Evolutionary conservation across 2,888 invertebrate genomes (phyloP).

Genomic region (Heliconius erato): DNA sequence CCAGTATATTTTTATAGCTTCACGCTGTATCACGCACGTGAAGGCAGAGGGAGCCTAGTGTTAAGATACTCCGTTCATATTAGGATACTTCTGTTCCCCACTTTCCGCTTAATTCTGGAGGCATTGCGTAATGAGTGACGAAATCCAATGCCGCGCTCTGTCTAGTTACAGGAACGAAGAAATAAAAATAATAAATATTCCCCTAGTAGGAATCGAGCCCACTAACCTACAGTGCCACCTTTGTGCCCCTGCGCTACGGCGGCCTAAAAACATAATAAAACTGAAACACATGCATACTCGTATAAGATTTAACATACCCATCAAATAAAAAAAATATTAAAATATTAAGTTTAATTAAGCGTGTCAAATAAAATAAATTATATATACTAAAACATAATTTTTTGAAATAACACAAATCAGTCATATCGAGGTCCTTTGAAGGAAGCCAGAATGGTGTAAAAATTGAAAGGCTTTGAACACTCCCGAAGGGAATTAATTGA

Average conservation of each 20-base stretch:
- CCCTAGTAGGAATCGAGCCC: background rate
- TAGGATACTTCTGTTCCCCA: background rate
- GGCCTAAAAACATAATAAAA: too few relatives aligned
- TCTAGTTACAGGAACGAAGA: background rate
- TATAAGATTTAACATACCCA: too few relatives aligned
- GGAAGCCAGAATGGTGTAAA: slow-evolving; percentile 71
- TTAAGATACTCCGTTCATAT: too few relatives aligned
- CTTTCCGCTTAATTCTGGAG: too few relatives aligned
- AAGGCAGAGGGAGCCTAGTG: too few relatives aligned
- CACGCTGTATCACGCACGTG: too few relatives aligned
- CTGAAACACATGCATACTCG: too few relatives aligned
- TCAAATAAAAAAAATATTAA: background rate
- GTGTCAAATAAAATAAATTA: background rate
- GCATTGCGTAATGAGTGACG: too few relatives aligned
- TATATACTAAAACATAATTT: slow-evolving; percentile 17
- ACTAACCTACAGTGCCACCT: background rate
- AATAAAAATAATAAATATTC: background rate
- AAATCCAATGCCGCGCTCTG: background rate
- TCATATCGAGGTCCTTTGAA: slow-evolving; percentile 43
- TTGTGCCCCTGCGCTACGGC: background rate
- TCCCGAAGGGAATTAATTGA: slow-evolving; percentile 82
- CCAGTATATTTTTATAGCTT: too few relatives aligned
- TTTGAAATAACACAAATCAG: slow-evolving; percentile 32
- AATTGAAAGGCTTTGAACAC: slow-evolving; percentile 79
- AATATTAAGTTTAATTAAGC: background rate